Evolutionary conservation across 2,113 vertebrate species (phyloP).

Genomic region (Siniperca knerii): DNA sequence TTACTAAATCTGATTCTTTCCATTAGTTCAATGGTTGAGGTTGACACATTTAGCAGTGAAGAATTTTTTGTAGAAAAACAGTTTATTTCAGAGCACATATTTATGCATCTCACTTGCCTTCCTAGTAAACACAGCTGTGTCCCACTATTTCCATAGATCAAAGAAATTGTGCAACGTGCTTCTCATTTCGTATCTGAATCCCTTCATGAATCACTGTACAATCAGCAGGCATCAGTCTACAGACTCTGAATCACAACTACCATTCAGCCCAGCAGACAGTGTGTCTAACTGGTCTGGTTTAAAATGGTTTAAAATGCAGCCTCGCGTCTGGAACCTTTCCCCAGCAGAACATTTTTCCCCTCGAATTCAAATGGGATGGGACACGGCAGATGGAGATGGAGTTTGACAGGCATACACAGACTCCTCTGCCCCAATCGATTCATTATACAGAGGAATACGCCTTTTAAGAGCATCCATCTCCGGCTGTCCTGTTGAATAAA

Average conservation of each 20-base stretch:
- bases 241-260: slow-evolving; percentile 29
- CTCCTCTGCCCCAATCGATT: slow-evolving; percentile 58
- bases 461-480: slow-evolving; percentile 56
- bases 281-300: not conserved
- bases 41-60: not conserved
- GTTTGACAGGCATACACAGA: slow-evolving; percentile 62
- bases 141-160: not conserved
- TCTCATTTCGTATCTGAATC: not conserved
- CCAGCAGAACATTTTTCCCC: slow-evolving; percentile 13
- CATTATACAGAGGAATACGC: slow-evolving; percentile 50
- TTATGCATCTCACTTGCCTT: not conserved
- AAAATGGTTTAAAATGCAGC: slow-evolving; percentile 51
- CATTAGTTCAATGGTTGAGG: not conserved
- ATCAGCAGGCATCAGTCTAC: slow-evolving; percentile 16
- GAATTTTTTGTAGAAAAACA: not conserved
- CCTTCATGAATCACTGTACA: slow-evolving; percentile 26
- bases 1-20: not conserved
- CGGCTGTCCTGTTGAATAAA: slow-evolving; percentile 61
- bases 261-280: slow-evolving; percentile 15
- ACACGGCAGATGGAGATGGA: slow-evolving; percentile 51
- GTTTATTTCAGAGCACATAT: not conserved
- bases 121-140: slow-evolving; percentile 34
- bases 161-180: slow-evolving; percentile 6
- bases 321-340: slow-evolving; percentile 61
- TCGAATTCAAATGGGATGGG: slow-evolving; percentile 42